Evolutionary conservation across 2,888 invertebrate genomes (phyloP), one percentile per base, ranked within the genome.

Genomic region (Mechanitis messenoides): DNA sequence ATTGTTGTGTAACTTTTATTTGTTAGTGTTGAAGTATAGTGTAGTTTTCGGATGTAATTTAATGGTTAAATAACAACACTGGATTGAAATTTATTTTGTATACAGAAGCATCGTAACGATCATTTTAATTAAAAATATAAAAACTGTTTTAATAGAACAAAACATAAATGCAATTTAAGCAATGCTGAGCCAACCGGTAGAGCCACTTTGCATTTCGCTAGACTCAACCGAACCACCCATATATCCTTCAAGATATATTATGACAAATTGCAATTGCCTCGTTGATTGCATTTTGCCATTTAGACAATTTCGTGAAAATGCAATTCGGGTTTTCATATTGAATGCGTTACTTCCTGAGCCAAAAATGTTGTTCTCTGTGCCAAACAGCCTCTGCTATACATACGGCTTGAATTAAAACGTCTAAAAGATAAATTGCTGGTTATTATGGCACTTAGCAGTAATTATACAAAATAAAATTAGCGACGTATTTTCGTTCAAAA

Each of bases 341-440:
- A 63, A 55, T 64, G 60, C 42, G 35, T 60, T 62, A 64, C 62
- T 55, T 55, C 53, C 33, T 55, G 64, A 65, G 64, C 69, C 67
- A 68, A 70, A 67, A 68, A 65, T 58, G 61, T 60, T 59, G 65
- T 58, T 60, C 53, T 31, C 54, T 62, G 56, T 67, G 68, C 68
- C 68, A 67, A 70, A 64, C 58, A 61, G 58, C 58, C 61, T 59
- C 65, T 67, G 67, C 66, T 68, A 66, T 63, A 66, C 66, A 63
- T 66, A 69, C 64, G 58, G 67, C 61, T 67, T 64, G 71, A 65
- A 71, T 71, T 69, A 71, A 71, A 71, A 69, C 63, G 68, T 71
- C 68, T 67, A 58, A 68, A 53, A 62, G 62, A 70, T 66, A 62
- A 70, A 70, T 64, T 65, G 61, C 55, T 53, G 61, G 56, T 55